A percentile compares a stretch with the other conserved stretches of the same genome.
phyloP scores from a whole-genome alignment of 1,140 invertebrate genomes.

The Archivesica marissinica region DNA sequence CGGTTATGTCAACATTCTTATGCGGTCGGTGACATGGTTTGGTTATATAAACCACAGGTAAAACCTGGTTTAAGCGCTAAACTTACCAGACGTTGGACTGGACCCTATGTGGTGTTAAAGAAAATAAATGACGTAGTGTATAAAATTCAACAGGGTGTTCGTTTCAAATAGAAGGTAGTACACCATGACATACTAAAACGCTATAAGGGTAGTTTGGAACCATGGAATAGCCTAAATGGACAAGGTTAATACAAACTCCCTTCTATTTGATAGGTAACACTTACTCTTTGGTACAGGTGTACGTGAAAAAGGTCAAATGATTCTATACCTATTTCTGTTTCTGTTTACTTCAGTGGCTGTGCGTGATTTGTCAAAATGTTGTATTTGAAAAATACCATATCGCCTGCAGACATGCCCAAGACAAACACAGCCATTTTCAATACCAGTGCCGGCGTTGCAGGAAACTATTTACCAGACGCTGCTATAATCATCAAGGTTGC shows the following conservation, averaged over 20 bases:
- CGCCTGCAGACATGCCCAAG: background rate
- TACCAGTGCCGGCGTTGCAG: background rate
- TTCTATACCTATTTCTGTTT: background rate
- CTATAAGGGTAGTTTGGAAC: background rate
- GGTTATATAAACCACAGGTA: background rate
- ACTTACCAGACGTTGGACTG: background rate
- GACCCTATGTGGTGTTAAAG: background rate
- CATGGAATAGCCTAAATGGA: no score
- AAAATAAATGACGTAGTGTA: constrained; percentile 11
- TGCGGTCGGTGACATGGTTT: background rate
- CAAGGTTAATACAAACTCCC: no score
- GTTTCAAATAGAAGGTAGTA: background rate
- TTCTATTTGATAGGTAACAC: no score
- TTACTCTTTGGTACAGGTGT: no score
- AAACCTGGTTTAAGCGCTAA: constrained; percentile 4
- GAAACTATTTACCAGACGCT: background rate
- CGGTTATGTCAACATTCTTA: background rate
- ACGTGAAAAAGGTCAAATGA: no score
- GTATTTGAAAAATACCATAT: background rate
- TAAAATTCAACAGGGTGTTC: background rate
- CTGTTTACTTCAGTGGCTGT: background rate
- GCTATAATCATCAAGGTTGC: background rate
- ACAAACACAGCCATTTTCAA: background rate
- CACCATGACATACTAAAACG: constrained; percentile 15
- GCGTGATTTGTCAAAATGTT: background rate